Percentiles rank a stretch among this genome's conserved stretches.
phyloP scores from a whole-genome alignment of 2,888 invertebrate species.

The Dioctria rufipes region DNA sequence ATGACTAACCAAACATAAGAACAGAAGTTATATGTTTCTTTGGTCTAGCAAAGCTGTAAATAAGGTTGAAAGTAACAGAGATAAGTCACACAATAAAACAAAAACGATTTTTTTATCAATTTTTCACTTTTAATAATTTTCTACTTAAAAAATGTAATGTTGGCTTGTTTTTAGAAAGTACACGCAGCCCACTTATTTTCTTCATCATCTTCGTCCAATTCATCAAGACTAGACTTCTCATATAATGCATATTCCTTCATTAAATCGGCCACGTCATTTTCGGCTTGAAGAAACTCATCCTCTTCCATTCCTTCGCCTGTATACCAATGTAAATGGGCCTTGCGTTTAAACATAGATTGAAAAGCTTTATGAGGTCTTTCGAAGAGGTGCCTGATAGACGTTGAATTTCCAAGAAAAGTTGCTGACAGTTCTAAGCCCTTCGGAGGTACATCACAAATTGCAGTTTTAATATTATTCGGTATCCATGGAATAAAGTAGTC shows the following conservation, averaged over 20 bases:
- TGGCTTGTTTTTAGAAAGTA: too few species aligned
- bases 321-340: constrained; percentile 90
- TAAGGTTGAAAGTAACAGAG: too few species aligned
- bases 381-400: constrained; percentile 86
- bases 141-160: too few species aligned
- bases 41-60: too few species aligned
- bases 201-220: not conserved
- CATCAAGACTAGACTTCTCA: constrained; percentile 38
- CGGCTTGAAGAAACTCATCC: constrained; percentile 88
- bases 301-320: constrained; percentile 92
- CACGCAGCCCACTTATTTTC: too few species aligned
- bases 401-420: constrained; percentile 88
- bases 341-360: constrained; percentile 86
- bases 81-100: too few species aligned
- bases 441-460: constrained; percentile 89
- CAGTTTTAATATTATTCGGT: constrained; percentile 88
- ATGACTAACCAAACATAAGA: too few species aligned
- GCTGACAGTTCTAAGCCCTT: constrained; percentile 88
- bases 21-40: too few species aligned
- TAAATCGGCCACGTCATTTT: constrained; percentile 83
- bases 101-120: too few species aligned
- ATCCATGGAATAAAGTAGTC: constrained; percentile 86
- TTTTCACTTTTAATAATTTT: too few species aligned
- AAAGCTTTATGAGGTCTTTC: constrained; percentile 84
- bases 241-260: constrained; percentile 76